Base-by-base conservation (phyloP, 2,888 invertebrate genomes). In the Pseudococcus viburni region DNA sequence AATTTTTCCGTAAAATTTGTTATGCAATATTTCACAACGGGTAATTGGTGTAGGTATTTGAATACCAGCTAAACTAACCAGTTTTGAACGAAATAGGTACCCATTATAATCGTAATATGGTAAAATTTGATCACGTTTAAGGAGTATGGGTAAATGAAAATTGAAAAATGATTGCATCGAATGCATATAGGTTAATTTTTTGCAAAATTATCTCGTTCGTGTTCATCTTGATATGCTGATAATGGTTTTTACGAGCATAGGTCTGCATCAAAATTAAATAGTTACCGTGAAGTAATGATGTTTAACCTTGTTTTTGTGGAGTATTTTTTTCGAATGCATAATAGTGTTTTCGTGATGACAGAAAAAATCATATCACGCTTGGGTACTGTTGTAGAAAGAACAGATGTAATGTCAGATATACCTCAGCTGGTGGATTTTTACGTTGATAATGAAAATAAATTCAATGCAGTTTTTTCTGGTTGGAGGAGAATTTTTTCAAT, bases 331-430 rank as follows among this genome's bases (percentile, higher is more conserved):
- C 8, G 26, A 33, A 33, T 33, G 26, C 26, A 33, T 33, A 11
- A 59, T 59, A 59, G 19, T 59, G 59, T 59, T 19, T 59, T 59
- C 59, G 59, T 59, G 59, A 59, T 59, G 59, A 59, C 59, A 59
- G 51, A 51, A 59, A 59, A 59, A 59, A 59, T 59, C 59, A 19
- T 59, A 59, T 59, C 59, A 59, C 59, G 59, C 59, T 59, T 59
- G 59, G 59, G 59, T 59, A 59, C 59, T 59, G 59, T 59, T 59
- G 59, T 59, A 59, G n/a, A 59, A 59, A 59, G 19, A 59, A n/a
- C 19, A 59, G 59, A 59, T 59, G 9, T 9, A 59, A 59, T 19
- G 5, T 59, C 19, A 59, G 59, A 59, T 59, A 59, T 19, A 19
- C 59, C 7, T 19, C n/a, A 59, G 7, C n/a, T 7, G 19, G 7